Conservation (phyloP, 2,888 invertebrate species). For the Ochlodes sylvanus region DNA sequence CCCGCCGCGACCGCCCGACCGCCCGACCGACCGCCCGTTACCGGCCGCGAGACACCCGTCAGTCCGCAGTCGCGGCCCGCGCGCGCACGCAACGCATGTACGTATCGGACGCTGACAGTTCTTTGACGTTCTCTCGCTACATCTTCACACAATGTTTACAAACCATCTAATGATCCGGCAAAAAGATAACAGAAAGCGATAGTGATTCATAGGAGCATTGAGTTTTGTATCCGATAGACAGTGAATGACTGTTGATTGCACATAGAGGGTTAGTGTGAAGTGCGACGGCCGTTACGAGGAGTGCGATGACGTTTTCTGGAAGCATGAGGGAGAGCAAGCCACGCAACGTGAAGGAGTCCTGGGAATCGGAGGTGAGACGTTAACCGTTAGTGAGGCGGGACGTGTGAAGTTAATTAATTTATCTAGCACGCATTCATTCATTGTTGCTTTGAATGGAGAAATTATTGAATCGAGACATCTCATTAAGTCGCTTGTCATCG, state of each 20-base stretch:
- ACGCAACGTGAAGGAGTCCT: slow-evolving; percentile 72
- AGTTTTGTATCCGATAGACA: slow-evolving; percentile 39
- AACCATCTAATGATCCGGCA: slow-evolving; percentile 55
- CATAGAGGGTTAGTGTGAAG: slow-evolving; percentile 56
- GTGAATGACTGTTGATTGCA: slow-evolving; percentile 21
- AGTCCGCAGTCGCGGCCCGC: slow-evolving; percentile 40
- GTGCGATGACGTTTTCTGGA: slow-evolving; percentile 77
- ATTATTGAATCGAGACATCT: slow-evolving; percentile 54
- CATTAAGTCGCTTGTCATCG: slow-evolving; percentile 64
- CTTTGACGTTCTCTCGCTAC: slow-evolving; percentile 39
- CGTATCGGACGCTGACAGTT: slow-evolving; percentile 34
- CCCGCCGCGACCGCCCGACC: slow-evolving; percentile 53
- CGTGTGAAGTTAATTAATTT: slow-evolving; percentile 46
- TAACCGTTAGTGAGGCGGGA: slow-evolving; percentile 43
- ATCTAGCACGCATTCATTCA: slow-evolving; percentile 57
- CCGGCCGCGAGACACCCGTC: slow-evolving; percentile 53
- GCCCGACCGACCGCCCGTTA: slow-evolving; percentile 51
- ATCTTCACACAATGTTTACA: slow-evolving; percentile 61
- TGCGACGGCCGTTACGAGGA: slow-evolving; percentile 65
- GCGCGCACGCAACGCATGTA: slow-evolving; percentile 8
- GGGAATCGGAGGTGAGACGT: slow-evolving; percentile 79
- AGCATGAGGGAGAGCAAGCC: slow-evolving; percentile 80
- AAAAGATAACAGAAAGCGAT: slow-evolving; percentile 73
- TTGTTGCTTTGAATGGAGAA: slow-evolving; percentile 60
- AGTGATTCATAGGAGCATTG: slow-evolving; percentile 60